phyloP scores from a whole-genome alignment of 2,888 invertebrate genomes.

The Nomada flava region DNA sequence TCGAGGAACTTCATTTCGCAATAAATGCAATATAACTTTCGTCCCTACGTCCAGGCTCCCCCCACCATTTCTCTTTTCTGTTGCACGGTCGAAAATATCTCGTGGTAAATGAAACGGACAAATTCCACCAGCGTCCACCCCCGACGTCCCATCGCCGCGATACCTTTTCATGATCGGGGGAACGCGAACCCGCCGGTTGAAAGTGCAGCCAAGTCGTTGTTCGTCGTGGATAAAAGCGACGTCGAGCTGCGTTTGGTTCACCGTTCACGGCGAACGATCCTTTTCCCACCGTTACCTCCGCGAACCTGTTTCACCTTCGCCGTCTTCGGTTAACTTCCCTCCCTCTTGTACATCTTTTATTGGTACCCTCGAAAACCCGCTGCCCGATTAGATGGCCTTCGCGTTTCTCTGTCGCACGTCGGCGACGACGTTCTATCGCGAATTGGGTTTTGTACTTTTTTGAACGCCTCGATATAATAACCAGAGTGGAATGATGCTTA shows the following conservation, averaged over 20 bases:
- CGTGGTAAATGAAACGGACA: constrained; percentile 76
- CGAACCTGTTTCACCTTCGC: neutral
- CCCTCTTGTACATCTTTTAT: constrained; percentile 19
- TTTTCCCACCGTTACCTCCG: constrained; percentile 4
- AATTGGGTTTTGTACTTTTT: neutral
- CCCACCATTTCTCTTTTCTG: constrained; percentile 42
- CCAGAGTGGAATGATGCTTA: neutral
- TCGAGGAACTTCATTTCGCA: constrained; percentile 73
- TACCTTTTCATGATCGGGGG: constrained; percentile 46
- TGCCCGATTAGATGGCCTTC: constrained; percentile 7
- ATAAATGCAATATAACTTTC: constrained; percentile 78
- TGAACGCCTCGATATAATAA: neutral
- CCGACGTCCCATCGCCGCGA: constrained; percentile 8
- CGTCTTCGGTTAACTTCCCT: constrained; percentile 21
- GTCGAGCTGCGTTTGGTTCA: constrained; percentile 51
- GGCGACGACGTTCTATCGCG: neutral
- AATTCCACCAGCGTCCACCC: constrained; percentile 66
- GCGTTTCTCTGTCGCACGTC: neutral
- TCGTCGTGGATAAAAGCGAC: constrained; percentile 62
- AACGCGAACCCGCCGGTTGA: constrained; percentile 33
- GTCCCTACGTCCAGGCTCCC: constrained; percentile 45
- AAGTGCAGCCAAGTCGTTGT: constrained; percentile 59
- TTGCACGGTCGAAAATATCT: constrained; percentile 70
- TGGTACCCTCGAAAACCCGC: neutral
- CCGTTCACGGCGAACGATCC: constrained; percentile 51